Base-by-base conservation (phyloP, 2,113 vertebrate genomes). In the Chloroceryle aenea region DNA sequence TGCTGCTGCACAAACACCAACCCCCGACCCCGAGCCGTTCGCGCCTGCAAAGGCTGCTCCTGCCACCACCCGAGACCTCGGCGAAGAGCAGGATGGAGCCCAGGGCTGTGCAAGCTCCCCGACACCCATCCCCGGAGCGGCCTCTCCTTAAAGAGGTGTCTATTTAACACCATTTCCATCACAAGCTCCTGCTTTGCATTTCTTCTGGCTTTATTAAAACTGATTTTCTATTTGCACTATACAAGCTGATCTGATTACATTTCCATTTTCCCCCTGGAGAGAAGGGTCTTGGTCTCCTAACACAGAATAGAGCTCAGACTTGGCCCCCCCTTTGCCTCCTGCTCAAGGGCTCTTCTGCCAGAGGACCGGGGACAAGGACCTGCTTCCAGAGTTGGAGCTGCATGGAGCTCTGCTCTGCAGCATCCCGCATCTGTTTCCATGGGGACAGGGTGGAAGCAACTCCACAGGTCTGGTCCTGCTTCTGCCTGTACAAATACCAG, bases 191-290 rank as follows among this genome's bases (percentile, higher is more conserved):
- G 98, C 96, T 98, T 98, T 98, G 98, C 98, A 98, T 98, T 98
- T 97, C 97, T 98, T 79, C 97, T 95, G 97, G 97, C 98, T 98
- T 98, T 98, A 98, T 98, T 98, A 98, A 98, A 98, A 98, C 97
- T 98, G 98, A 98, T 98, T 98, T 98, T 97, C 97, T 98, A 98
- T 98, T 98, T 98, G 98, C 97, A 94, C 97, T 96, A 93, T 97
- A 98, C 98, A 98, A 98, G 97, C 97, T 96, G 97, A 97, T 98
- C 98, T 98, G 98, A 98, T 98, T 98, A 86, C 98, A 98, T 98
- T 98, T 98, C 98, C 98, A 98, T 98, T 98, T 82, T 85, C 32
- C 30, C 96, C 66, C 95, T 96, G 95, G 95, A 95, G 97, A 97
- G 95, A 96, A 97, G 85, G 72, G 72, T 89, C 93, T 67, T 10